A percentile compares a stretch with the other conserved stretches of the same genome.
These are phyloP conservation scores for Zygogramma bicolorata DNA, from an alignment of 2,888 invertebrate genomes.

Conservation along the genomic window DNA sequence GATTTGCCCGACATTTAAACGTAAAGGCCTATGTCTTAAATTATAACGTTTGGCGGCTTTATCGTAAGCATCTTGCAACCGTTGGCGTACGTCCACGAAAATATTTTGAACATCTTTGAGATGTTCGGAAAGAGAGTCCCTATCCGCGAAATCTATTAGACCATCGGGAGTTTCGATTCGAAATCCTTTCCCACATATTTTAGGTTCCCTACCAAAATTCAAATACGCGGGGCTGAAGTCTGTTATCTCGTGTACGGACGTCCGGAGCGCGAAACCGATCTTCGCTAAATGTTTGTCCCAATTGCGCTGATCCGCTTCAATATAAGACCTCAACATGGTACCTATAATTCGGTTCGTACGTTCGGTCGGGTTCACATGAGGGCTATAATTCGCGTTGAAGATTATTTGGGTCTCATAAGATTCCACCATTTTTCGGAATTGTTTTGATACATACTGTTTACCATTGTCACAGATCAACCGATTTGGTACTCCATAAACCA, in stretches of 20 bases:
- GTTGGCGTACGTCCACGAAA: conserved; percentile 7
- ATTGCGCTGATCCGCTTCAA: not conserved
- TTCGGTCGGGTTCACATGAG: not conserved
- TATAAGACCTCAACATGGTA: conserved; percentile 42
- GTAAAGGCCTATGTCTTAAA: conserved; percentile 20
- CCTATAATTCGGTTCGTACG: conserved; percentile 51
- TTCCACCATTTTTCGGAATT: not conserved
- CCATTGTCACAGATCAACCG: conserved; percentile 46
- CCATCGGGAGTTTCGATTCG: conserved; percentile 11
- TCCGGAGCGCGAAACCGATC: conserved; percentile 49
- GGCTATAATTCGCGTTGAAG: conserved; percentile 48
- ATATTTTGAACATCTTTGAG: conserved; percentile 3
- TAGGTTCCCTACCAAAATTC: conserved; percentile 42
- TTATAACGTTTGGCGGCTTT: conserved; percentile 25
- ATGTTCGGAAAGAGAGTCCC: not conserved
- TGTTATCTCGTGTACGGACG: conserved; percentile 46
- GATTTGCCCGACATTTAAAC: conserved; percentile 2
- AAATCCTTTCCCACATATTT: not conserved
- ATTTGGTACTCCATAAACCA: conserved; percentile 38
- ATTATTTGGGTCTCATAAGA: conserved; percentile 37
- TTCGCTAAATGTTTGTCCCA: conserved; percentile 50
- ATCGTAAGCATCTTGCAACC: conserved; percentile 28
- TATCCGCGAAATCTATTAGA: not conserved
- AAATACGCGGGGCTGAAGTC: conserved; percentile 11
- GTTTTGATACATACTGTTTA: conserved; percentile 19